phyloP scores from a whole-genome alignment of 2,888 invertebrate genomes.

The Thecophora atra region DNA sequence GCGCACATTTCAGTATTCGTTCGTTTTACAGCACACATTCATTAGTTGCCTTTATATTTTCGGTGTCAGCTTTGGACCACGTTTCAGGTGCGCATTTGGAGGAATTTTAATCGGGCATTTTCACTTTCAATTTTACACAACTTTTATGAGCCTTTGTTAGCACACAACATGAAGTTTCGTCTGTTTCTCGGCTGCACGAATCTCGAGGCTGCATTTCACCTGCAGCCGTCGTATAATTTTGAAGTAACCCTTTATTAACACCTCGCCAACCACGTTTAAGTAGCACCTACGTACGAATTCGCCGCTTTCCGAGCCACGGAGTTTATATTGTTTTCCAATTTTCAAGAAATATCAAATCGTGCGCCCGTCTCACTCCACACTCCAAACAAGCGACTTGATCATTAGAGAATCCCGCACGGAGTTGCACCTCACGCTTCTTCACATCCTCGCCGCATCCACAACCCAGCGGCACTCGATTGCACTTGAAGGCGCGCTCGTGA shows the following conservation, averaged over 20 bases:
- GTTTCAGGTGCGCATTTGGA: background rate
- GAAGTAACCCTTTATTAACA: background rate
- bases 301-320: background rate
- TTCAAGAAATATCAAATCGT: constrained; percentile 41
- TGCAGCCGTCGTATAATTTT: background rate
- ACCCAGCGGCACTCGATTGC: background rate
- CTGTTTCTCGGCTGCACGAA: background rate
- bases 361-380: constrained; percentile 6
- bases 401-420: background rate
- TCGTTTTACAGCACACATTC: background rate
- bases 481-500: background rate
- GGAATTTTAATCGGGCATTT: background rate
- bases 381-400: background rate
- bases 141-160: background rate
- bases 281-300: constrained; percentile 7
- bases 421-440: background rate
- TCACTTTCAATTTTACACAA: background rate
- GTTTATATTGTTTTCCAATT: constrained; percentile 43
- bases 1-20: background rate
- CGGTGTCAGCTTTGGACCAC: background rate
- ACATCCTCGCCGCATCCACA: background rate
- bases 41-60: background rate
- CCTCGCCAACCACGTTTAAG: background rate
- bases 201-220: background rate
- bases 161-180: background rate